phyloP scores from a whole-genome alignment of 2,113 vertebrate genomes.

The Pelecanoides urinatrix region DNA sequence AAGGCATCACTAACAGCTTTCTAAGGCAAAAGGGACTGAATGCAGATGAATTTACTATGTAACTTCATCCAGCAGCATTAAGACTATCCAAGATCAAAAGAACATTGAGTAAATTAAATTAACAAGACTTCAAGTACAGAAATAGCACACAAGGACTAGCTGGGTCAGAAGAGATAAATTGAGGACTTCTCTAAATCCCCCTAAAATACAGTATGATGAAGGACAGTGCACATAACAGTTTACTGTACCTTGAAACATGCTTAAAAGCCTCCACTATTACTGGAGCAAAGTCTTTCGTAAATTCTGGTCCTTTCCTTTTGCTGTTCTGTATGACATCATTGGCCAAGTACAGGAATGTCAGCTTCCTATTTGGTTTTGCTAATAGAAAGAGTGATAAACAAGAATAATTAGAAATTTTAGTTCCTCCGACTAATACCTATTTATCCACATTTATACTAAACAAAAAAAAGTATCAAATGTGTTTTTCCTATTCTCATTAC shows the following conservation, averaged over 20 bases:
- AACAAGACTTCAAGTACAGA: background rate
- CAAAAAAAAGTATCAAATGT: background rate
- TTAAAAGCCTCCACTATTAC: slow-evolving; percentile 96
- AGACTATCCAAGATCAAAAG: background rate
- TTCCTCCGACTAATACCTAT: background rate
- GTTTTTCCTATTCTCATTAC: background rate
- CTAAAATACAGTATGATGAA: background rate
- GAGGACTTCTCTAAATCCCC: background rate
- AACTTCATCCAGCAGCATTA: background rate
- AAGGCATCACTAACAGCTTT: background rate
- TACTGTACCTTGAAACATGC: slow-evolving; percentile 90
- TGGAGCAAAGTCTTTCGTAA: slow-evolving; percentile 97
- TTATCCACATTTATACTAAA: background rate
- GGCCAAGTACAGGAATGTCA: slow-evolving; percentile 97
- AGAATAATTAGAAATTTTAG: background rate
- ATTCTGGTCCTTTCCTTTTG: slow-evolving; percentile 98
- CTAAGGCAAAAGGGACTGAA: background rate
- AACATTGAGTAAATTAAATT: background rate
- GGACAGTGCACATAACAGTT: background rate
- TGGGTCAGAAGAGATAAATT: background rate
- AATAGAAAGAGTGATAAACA: slow-evolving; percentile 21
- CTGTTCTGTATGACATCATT: slow-evolving; percentile 99
- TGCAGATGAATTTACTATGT: background rate
- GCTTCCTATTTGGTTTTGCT: slow-evolving; percentile 95
- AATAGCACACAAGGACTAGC: background rate